phyloP scores from a whole-genome alignment of 1,140 invertebrate genomes.

The Glossosoma conforme region DNA sequence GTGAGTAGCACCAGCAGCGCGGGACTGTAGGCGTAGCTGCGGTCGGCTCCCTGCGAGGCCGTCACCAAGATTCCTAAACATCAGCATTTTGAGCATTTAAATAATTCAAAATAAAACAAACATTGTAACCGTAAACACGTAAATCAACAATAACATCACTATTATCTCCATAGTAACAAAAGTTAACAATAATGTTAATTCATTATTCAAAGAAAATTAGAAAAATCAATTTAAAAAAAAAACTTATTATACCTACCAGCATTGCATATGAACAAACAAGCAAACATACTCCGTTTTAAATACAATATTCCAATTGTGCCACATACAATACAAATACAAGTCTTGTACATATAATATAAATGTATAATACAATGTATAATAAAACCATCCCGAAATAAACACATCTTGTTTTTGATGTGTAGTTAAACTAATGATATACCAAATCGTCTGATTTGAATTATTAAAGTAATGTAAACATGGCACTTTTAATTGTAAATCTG shows the following conservation, averaged over 20 bases:
- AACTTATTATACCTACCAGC: not conserved
- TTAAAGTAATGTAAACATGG: too few relatives aligned
- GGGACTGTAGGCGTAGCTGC: conserved; percentile 82
- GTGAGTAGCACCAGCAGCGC: conserved; percentile 83
- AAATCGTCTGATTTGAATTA: too few relatives aligned
- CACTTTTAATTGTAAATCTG: too few relatives aligned
- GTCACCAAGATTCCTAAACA: conserved; percentile 83
- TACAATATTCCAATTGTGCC: too few relatives aligned
- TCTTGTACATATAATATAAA: too few relatives aligned
- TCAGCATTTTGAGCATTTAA: conserved; percentile 7
- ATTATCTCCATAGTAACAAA: not conserved
- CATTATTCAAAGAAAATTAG: not conserved
- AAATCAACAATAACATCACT: conserved; percentile 5
- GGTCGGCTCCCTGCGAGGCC: conserved; percentile 75
- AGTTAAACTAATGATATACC: too few relatives aligned
- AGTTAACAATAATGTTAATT: not conserved
- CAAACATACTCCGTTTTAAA: too few relatives aligned
- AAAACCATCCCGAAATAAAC: too few relatives aligned
- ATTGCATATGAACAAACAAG: too few relatives aligned
- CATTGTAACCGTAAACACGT: not conserved
- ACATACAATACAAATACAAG: too few relatives aligned
- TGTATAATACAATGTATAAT: too few relatives aligned
- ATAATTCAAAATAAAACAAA: not conserved
- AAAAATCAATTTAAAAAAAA: not conserved
- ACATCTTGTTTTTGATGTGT: too few relatives aligned